Base-by-base conservation (phyloP, 2,113 vertebrate genomes). In the Daubentonia madagascariensis region DNA sequence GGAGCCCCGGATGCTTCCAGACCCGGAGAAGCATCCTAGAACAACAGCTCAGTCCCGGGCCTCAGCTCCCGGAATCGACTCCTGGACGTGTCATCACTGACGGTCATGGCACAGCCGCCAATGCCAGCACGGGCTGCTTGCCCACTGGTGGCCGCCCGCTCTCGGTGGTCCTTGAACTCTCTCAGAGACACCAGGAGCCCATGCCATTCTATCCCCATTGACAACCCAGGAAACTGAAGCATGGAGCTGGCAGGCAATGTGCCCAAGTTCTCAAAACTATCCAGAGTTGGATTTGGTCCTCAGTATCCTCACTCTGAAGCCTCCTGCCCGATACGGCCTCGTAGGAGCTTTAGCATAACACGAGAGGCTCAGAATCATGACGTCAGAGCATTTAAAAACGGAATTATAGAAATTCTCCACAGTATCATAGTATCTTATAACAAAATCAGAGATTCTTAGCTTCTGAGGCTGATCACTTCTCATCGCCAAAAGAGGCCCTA, bases 1-100 rank as follows among this genome's bases (percentile, higher is more conserved):
- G 16, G 40, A 81, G 81, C 73, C 83, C 83, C 1, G 1, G 98
- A 97, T 93, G 45, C 84, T 54, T 61, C 98, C 97, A 95, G 94
- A 96, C 72, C 68, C 68, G 2, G 50, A 84, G 84, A 59, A 78
- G 79, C 30, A 12, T 68, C 87, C 73, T 52, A 37, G 85, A 89
- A 78, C 52, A 52, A 61, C 8, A 79, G 30, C n/a, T 40, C 17
- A 14, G 3, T 18, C 67, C 48, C 12, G 1, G 14, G 61, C 59
- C 59, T 54, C 9, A 0, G 73, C 73, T 48, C 79, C 67, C 25
- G 89, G 73, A 48, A 35, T 23, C 11, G 0, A 8, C 61, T 9
- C 72, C 45, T 32, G n/a, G 30, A 61, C n/a, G 5, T 10, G 13
- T 0, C 0, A 5, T 20, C 1, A 1, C 20, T 4, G 20, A 78